These are phyloP conservation scores for Chloroceryle inda DNA, from an alignment of 2,797 vertebrate species.

Conservation along the genomic window DNA sequence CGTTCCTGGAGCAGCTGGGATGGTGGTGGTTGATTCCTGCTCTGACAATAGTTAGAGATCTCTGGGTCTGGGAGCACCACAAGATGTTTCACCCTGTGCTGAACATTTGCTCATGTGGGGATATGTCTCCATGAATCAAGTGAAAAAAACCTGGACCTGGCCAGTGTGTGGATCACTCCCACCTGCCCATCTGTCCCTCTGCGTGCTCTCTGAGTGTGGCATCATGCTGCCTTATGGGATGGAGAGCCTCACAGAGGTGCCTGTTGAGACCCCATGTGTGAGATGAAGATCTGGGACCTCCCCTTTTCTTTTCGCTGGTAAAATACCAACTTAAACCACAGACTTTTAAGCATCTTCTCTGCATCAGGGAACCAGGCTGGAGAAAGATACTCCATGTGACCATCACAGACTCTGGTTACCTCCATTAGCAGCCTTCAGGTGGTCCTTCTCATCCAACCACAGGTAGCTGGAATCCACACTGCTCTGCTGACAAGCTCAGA, in stretches of 20 bases:
- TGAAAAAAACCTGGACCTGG: not conserved
- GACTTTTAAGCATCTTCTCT: not conserved
- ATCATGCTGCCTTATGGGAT: not conserved
- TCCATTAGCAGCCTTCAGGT: not conserved
- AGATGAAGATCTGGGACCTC: not conserved
- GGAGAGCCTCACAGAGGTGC: not conserved
- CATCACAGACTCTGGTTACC: not conserved
- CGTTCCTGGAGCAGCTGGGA: rapidly evolving
- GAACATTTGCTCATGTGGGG: rapidly evolving
- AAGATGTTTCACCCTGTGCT: not conserved
- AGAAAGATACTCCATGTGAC: not conserved
- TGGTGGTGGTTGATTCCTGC: not conserved
- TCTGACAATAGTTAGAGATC: not conserved
- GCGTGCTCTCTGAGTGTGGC: not conserved
- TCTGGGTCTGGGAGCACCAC: rapidly evolving
- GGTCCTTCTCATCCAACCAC: not conserved
- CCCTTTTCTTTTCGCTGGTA: not conserved
- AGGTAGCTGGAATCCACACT: not conserved
- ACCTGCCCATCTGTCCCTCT: not conserved
- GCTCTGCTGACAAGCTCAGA: not conserved
- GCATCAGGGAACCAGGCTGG: not conserved
- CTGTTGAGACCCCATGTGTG: not conserved
- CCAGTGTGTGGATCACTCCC: not conserved
- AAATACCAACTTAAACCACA: not conserved
- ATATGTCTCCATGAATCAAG: not conserved